phyloP scores from a whole-genome alignment of 2,888 invertebrate species.

The Glyphotaelius pellucidus region DNA sequence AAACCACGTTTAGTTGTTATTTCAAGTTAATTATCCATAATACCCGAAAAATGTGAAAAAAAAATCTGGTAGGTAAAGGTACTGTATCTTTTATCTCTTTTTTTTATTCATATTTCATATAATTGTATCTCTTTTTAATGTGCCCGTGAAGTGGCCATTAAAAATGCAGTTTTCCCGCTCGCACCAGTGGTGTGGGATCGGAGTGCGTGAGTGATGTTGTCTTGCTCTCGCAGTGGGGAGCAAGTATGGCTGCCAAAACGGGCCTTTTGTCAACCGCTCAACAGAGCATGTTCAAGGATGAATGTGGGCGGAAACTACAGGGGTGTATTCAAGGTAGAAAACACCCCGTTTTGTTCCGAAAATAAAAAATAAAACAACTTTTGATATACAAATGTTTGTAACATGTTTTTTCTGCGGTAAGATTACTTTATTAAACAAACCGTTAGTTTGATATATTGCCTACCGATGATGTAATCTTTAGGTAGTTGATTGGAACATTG shows the following conservation, averaged over 20 bases:
- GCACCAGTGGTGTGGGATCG: conserved; percentile 38
- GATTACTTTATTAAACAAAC: too few relatives aligned
- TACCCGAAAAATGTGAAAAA: not conserved
- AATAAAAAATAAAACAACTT: not conserved
- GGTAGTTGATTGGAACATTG: too few relatives aligned
- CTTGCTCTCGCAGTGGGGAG: conserved; percentile 57
- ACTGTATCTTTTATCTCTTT: conserved; percentile 50
- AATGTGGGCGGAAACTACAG: conserved; percentile 63
- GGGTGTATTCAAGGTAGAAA: conserved; percentile 51
- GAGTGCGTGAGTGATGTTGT: conserved; percentile 40
- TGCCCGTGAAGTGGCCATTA: conserved; percentile 55
- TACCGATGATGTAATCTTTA: too few relatives aligned
- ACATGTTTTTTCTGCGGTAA: too few relatives aligned
- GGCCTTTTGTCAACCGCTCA: conserved; percentile 61
- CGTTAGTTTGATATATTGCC: too few relatives aligned
- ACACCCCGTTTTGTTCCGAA: not conserved
- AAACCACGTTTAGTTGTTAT: not conserved
- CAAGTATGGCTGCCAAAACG: conserved; percentile 65
- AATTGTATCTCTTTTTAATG: conserved; percentile 55
- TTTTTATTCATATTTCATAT: conserved; percentile 50
- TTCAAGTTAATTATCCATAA: not conserved
- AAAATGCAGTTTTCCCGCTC: conserved; percentile 52
- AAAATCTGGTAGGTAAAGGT: not conserved
- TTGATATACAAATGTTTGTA: too few relatives aligned
- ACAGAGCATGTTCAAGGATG: conserved; percentile 60